Evolutionary conservation across 2,797 vertebrate species (phyloP).

Genomic region (Phoeniculus purpureus): DNA sequence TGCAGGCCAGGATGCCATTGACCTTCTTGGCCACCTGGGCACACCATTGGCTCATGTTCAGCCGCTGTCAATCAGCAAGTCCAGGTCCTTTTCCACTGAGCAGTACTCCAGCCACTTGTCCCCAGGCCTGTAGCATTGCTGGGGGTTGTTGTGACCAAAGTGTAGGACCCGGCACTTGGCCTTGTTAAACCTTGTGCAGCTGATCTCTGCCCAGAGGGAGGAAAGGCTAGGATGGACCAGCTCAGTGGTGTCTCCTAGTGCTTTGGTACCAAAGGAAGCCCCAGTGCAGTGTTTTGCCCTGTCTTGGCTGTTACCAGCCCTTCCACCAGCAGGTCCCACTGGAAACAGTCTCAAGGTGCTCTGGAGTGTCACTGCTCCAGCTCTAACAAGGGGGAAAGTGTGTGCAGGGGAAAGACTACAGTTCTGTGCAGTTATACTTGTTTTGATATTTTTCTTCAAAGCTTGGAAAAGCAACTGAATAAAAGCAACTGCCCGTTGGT

Average conservation of each 20-base stretch:
- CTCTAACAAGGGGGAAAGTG: not conserved
- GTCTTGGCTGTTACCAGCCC: not conserved
- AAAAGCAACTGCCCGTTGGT: not conserved
- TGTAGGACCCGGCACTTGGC: no score
- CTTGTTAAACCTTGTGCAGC: no score
- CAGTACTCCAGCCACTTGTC: no score
- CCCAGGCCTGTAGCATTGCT: no score
- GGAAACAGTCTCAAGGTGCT: not conserved
- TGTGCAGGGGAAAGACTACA: not conserved
- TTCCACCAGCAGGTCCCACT: not conserved
- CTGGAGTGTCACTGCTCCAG: rapidly evolving
- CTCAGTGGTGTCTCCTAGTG: not conserved
- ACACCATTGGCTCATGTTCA: no score
- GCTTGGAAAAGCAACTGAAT: not conserved
- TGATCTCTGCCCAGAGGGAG: not conserved
- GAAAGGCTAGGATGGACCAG: not conserved
- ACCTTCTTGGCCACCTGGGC: no score
- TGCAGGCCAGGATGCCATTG: no score
- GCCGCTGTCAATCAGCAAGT: no score
- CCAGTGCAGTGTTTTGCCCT: rapidly evolving
- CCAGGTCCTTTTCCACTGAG: no score
- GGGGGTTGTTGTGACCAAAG: no score
- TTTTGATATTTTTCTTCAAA: constrained; percentile 16
- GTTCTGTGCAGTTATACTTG: not conserved
- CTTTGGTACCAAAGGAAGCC: not conserved